Base-by-base conservation (phyloP, 2,113 vertebrate species). In the Oreotrochilus melanogaster region DNA sequence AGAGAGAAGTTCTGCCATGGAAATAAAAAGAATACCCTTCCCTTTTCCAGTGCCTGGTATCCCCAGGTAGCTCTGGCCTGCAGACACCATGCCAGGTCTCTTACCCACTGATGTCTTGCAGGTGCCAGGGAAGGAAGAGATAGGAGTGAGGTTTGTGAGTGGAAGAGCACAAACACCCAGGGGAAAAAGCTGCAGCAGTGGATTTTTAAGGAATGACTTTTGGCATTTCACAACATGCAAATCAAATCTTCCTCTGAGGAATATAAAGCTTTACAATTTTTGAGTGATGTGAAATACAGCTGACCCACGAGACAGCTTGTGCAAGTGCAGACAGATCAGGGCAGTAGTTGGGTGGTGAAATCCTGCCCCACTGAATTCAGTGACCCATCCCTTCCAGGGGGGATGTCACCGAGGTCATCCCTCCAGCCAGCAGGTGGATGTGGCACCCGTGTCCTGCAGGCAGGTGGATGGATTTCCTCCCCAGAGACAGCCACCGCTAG, bases 381-480 rank as follows among this genome's bases (percentile, higher is more conserved):
- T 33, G 50, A 53, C 24, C 22, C 27, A 2, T 28, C 21, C 35
- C 22, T 30, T 9, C 25, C 22, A 3, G 19, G 45, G 47, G 60
- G 85, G 51, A 5, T 43, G n/a, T 27, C 69, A 24, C 57, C 5
- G 1, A 14, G 27, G 33, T 10, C 42, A 31, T 8, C 5, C 9
- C 19, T 28, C 10, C 23, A 8, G 21, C 1, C 0, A 21, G 14
- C 23, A 5, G 25, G 7, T 28, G 6, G 21, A 30, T 2, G 0
- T 0, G 0, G 33, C 28, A 13, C 11, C 5, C 2, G 2, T 11
- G 24, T 16, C 37, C 25, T 28, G 13, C 56, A 12, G 56, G 17
- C 0, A 2, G n/a, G 11, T 14, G 64, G 33, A 10, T 24, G 39
- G 18, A 7, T 48, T 48, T 39, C 18, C 28, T 53, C 7, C 19